Percentiles rank a stretch among this genome's conserved stretches.
phyloP scores from a whole-genome alignment of 2,888 invertebrate genomes.

The Halictus quadricinctus region DNA sequence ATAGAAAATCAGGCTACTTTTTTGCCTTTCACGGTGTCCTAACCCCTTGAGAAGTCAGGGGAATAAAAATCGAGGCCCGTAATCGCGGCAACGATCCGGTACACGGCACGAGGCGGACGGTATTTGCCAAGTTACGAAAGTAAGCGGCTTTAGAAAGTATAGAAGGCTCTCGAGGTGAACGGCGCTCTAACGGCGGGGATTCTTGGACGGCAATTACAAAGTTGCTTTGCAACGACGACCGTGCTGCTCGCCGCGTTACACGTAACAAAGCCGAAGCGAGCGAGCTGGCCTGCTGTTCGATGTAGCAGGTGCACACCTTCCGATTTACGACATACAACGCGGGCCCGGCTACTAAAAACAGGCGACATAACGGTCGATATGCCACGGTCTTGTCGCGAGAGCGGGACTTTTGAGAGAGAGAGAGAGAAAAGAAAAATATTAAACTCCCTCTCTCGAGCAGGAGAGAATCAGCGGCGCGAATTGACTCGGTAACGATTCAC shows the following conservation, averaged over 20 bases:
- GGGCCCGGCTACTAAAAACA: neutral
- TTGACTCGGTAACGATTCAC: conserved; percentile 27
- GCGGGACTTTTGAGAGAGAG: neutral
- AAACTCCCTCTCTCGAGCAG: neutral
- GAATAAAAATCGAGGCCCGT: conserved; percentile 43
- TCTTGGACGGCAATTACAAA: conserved; percentile 62
- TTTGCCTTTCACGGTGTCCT: conserved; percentile 8
- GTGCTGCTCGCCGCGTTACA: conserved; percentile 32
- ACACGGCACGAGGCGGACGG: conserved; percentile 57
- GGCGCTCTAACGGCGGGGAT: conserved; percentile 68
- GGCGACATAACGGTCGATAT: neutral
- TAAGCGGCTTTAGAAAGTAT: conserved; percentile 82
- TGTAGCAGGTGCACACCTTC: conserved; percentile 52
- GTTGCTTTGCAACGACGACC: conserved; percentile 54
- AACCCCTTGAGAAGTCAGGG: neutral
- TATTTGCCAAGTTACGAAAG: conserved; percentile 79
- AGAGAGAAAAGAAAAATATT: neutral
- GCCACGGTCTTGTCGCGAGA: neutral
- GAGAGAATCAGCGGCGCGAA: conserved; percentile 27
- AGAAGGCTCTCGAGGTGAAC: conserved; percentile 78
- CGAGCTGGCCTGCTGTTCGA: conserved; percentile 12
- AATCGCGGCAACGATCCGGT: conserved; percentile 51
- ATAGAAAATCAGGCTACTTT: neutral
- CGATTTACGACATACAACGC: conserved; percentile 15
- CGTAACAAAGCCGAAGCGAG: conserved; percentile 17